A percentile compares a stretch with the other conserved stretches of the same genome.
Evolutionary conservation across 1,140 invertebrate genomes (phyloP).

Genomic region (Diabrotica undecimpunctata): DNA sequence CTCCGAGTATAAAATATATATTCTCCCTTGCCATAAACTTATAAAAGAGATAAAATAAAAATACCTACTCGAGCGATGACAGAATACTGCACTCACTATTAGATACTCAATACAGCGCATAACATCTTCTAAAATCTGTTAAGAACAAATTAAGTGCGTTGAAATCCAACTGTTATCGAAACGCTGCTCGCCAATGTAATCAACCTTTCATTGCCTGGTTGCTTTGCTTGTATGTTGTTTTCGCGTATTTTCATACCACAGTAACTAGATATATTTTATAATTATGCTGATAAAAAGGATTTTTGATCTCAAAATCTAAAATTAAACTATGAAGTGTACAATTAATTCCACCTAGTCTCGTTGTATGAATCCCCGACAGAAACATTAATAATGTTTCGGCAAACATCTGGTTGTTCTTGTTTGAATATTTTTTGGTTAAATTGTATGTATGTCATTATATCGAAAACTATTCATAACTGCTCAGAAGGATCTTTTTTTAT

Average conservation of each 20-base stretch:
- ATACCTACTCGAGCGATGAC: background rate
- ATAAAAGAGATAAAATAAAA: no score
- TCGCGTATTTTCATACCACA: constrained; percentile 14
- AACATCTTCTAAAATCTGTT: constrained; percentile 9
- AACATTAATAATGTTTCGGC: no score
- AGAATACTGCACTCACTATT: constrained; percentile 1
- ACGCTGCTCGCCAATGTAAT: constrained; percentile 20
- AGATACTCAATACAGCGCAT: constrained; percentile 4
- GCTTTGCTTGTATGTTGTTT: constrained; percentile 1
- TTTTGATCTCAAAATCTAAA: constrained; percentile 4
- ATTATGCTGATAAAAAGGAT: constrained; percentile 18
- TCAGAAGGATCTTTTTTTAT: no score
- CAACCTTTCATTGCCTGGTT: constrained; percentile 21
- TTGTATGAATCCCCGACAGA: no score
- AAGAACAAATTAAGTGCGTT: constrained; percentile 23
- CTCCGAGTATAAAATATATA: no score
- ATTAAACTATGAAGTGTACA: no score
- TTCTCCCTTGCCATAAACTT: no score
- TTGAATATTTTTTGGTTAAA: no score
- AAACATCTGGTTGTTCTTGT: no score
- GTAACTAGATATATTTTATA: constrained; percentile 26
- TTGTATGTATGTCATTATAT: no score
- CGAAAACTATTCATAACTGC: no score
- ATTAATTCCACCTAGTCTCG: no score
- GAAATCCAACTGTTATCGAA: constrained; percentile 28